A percentile compares a stretch with the other conserved stretches of the same genome.
Evolutionary conservation across 2,113 vertebrate species (phyloP).

Genomic region (Gadus macrocephalus): DNA sequence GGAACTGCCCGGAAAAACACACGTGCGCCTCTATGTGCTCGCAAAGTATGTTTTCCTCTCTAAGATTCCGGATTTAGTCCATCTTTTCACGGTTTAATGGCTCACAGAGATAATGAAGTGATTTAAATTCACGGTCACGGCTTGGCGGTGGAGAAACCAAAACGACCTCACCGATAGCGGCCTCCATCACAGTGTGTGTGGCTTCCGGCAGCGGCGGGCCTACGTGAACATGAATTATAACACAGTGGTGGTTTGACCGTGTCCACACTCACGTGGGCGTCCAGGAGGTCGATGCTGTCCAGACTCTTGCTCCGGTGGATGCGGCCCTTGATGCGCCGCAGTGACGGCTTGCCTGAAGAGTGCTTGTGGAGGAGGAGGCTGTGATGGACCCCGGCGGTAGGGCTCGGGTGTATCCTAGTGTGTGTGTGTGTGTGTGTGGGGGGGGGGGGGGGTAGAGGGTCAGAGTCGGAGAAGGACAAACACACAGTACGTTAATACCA

Average conservation of each 20-base stretch:
- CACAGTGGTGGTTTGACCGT: too few species aligned
- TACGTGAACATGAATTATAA: too few species aligned
- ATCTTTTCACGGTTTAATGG: too few species aligned
- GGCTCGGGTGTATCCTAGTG: slow-evolving; percentile 87
- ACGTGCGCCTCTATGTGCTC: too few species aligned
- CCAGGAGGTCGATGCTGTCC: slow-evolving; percentile 90
- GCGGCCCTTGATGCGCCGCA: slow-evolving; percentile 93
- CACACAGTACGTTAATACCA: slow-evolving; percentile 16
- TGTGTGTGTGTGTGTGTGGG: slow-evolving; percentile 7
- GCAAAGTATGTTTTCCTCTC: too few species aligned
- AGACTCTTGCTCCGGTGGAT: slow-evolving; percentile 94
- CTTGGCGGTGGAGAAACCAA: too few species aligned
- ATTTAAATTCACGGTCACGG: too few species aligned
- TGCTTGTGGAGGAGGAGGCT: slow-evolving; percentile 82
- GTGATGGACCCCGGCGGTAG: slow-evolving; percentile 81
- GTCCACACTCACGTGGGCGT: slow-evolving; percentile 83
- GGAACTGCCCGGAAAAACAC: too few species aligned
- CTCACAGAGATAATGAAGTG: too few species aligned
- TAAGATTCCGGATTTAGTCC: too few species aligned
- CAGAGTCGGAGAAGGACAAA: slow-evolving; percentile 34
- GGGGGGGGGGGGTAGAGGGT: slow-evolving; percentile 11
- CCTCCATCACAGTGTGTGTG: not conserved
- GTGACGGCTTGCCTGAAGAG: slow-evolving; percentile 89
- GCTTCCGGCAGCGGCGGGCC: not conserved
- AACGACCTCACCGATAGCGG: too few species aligned